Percentiles rank a stretch among this genome's conserved stretches.
phyloP scores from a whole-genome alignment of 1,140 invertebrate species.

The Drosophila quadrilineata region DNA sequence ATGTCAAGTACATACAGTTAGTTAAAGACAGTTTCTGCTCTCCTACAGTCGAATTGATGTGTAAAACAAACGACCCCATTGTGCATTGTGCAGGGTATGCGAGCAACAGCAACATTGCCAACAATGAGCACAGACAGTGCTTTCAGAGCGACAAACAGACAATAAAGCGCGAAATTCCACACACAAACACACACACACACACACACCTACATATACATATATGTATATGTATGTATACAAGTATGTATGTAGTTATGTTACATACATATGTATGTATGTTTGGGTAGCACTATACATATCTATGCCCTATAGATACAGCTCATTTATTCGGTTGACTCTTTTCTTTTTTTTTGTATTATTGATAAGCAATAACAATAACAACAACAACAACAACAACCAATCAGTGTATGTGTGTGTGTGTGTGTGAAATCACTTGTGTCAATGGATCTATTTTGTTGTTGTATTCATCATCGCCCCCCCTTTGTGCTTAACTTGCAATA shows the following conservation, averaged over 20 bases:
- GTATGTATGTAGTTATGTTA: conserved; percentile 1
- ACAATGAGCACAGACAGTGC: conserved; percentile 21
- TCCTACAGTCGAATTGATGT: no score
- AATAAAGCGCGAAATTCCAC: conserved; percentile 71
- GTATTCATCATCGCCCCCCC: no score
- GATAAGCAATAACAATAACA: conserved; percentile 47
- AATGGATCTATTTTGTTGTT: conserved; percentile 27
- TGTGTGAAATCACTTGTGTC: conserved; percentile 61
- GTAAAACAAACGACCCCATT: no score
- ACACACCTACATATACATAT: conserved; percentile 5
- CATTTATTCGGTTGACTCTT: conserved; percentile 52
- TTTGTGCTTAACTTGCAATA: no score
- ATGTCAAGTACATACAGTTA: no score
- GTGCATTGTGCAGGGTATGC: no score
- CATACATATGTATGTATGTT: not conserved
- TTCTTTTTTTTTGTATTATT: no score
- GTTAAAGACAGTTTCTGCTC: no score
- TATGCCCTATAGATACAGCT: conserved; percentile 42
- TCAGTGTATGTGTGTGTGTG: conserved; percentile 27
- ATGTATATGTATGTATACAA: conserved; percentile 3
- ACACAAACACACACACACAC: conserved; percentile 8
- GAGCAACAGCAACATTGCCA: conserved; percentile 24
- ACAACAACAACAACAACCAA: conserved; percentile 16
- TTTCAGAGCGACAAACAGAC: conserved; percentile 50
- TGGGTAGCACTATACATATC: no score